phyloP scores from a whole-genome alignment of 2,888 invertebrate genomes.

The Cantharis lateralis region DNA sequence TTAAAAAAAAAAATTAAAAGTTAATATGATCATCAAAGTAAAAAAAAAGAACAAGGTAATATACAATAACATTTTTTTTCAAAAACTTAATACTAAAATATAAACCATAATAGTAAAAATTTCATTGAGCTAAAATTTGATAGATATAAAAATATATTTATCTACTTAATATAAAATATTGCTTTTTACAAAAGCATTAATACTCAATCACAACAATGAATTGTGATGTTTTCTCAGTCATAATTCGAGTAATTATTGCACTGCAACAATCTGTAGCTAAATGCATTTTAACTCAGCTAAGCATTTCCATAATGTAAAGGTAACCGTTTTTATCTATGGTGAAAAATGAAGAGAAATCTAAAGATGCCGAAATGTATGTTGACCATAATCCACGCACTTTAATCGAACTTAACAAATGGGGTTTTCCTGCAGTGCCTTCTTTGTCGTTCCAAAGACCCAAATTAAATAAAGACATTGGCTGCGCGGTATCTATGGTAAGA shows the following conservation, averaged over 20 bases:
- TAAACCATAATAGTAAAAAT: background rate
- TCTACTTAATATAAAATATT: background rate
- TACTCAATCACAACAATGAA: conserved; percentile 9
- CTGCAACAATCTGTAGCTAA: background rate
- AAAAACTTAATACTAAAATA: conserved; percentile 5
- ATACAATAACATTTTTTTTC: background rate
- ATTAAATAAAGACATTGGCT: conserved; percentile 15
- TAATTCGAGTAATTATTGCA: background rate
- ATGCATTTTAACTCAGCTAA: conserved; percentile 21
- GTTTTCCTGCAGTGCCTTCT: conserved; percentile 40
- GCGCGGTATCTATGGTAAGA: conserved; percentile 5
- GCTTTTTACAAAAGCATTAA: conserved; percentile 3
- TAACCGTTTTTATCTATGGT: conserved; percentile 66
- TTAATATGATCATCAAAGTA: background rate
- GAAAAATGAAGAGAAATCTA: conserved; percentile 62
- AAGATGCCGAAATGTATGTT: conserved; percentile 48
- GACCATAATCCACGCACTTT: conserved; percentile 51
- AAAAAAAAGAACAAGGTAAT: background rate
- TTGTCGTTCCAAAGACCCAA: conserved; percentile 36
- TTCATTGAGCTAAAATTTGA: conserved; percentile 11
- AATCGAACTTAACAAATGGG: conserved; percentile 51
- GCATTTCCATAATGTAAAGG: conserved; percentile 63
- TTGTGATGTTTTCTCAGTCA: background rate
- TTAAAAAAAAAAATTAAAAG: background rate
- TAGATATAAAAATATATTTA: conserved; percentile 17